phyloP scores from a whole-genome alignment of 2,888 invertebrate species.

The Leucoptera coffeella region DNA sequence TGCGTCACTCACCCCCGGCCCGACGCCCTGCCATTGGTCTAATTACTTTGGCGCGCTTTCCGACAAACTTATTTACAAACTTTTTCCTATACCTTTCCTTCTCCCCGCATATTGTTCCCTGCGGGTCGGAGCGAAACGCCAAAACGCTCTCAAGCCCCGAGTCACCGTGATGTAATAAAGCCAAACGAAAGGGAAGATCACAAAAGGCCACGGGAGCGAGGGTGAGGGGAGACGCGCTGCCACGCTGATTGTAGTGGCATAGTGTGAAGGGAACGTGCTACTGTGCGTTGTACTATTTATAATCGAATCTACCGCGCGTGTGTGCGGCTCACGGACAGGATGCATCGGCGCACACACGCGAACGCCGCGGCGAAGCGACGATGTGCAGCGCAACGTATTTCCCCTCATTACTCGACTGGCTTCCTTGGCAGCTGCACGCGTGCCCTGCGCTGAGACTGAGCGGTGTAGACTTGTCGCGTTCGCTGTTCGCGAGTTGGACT shows the following conservation, averaged over 20 bases:
- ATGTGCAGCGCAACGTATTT: slow-evolving; percentile 50
- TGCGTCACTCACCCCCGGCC: slow-evolving; percentile 51
- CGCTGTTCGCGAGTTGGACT: slow-evolving; percentile 13
- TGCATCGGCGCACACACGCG: slow-evolving; percentile 30
- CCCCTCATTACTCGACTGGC: slow-evolving; percentile 49
- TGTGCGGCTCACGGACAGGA: slow-evolving; percentile 39
- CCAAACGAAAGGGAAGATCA: slow-evolving; percentile 18
- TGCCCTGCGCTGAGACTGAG: slow-evolving; percentile 32
- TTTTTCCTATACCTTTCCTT: slow-evolving; percentile 16
- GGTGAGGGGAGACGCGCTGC: slow-evolving; percentile 20
- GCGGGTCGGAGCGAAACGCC: slow-evolving; percentile 22
- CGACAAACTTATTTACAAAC: slow-evolving; percentile 17
- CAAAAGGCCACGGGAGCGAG: slow-evolving; percentile 11
- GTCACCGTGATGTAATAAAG: slow-evolving; percentile 40
- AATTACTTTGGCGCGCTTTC: slow-evolving; percentile 49
- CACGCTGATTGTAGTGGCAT: slow-evolving; percentile 38
- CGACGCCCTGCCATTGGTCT: slow-evolving; percentile 20
- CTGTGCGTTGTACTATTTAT: slow-evolving; percentile 52
- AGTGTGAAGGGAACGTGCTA: slow-evolving; percentile 51
- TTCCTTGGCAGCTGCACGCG: slow-evolving; percentile 41
- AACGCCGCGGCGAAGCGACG: slow-evolving; percentile 36
- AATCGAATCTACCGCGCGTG: slow-evolving; percentile 33
- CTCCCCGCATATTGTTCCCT: slow-evolving; percentile 9
- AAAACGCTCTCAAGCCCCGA: slow-evolving; percentile 15
- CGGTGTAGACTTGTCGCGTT: slow-evolving; percentile 13